A percentile compares a stretch with the other conserved stretches of the same genome.
phyloP scores from a whole-genome alignment of 1,140 invertebrate species.

The Drosophila rufa region DNA sequence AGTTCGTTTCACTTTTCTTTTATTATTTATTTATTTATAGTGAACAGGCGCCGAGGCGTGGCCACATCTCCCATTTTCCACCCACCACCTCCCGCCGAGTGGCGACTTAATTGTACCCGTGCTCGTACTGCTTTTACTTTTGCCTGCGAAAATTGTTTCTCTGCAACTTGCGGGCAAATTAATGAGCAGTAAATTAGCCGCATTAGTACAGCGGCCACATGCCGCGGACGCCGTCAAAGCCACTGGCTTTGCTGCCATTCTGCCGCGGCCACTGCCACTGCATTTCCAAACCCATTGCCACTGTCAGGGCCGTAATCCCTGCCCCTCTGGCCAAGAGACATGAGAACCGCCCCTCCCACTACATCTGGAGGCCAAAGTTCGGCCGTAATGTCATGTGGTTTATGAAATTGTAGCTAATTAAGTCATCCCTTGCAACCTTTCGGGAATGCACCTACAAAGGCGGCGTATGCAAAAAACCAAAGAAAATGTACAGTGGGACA shows the following conservation, averaged over 20 bases:
- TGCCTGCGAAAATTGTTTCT: conserved; percentile 73
- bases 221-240: conserved; percentile 29
- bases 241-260: conserved; percentile 28
- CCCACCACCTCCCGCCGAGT: conserved; percentile 8
- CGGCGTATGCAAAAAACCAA: conserved; percentile 17
- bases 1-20: conserved; percentile 83
- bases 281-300: conserved; percentile 13
- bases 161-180: conserved; percentile 73
- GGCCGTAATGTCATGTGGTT: conserved; percentile 33
- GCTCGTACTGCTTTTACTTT: conserved; percentile 74
- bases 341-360: not conserved
- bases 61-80: conserved; percentile 34
- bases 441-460: conserved; percentile 24
- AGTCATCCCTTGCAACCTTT: conserved; percentile 45
- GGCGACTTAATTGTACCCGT: conserved; percentile 60
- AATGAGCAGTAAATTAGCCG: conserved; percentile 82
- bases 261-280: conserved; percentile 11
- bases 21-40: conserved; percentile 79
- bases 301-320: not conserved
- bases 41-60: conserved; percentile 68
- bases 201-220: conserved; percentile 63
- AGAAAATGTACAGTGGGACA: conserved; percentile 46
- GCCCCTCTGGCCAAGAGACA: not conserved
- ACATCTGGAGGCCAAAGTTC: conserved; percentile 10
- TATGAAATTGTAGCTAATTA: conserved; percentile 51